phyloP scores from a whole-genome alignment of 1,140 invertebrate genomes.

The Spodoptera litura region DNA sequence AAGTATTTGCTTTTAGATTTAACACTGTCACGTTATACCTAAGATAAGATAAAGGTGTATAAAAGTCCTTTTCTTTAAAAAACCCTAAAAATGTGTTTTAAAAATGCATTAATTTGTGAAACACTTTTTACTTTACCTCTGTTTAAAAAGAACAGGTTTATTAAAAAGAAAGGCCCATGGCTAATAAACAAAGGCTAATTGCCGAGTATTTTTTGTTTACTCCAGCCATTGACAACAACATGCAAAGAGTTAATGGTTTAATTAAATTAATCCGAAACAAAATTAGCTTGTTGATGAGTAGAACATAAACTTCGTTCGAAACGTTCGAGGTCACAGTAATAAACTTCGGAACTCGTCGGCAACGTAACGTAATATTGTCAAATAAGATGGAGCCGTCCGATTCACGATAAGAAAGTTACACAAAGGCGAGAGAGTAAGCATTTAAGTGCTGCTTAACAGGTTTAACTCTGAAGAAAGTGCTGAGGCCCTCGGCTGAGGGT shows the following conservation, averaged over 20 bases:
- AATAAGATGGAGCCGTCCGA: background rate
- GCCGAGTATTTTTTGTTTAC: too few species aligned
- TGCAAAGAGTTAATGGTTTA: too few species aligned
- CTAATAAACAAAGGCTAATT: background rate
- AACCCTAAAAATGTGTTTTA: too few species aligned
- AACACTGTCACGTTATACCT: too few species aligned
- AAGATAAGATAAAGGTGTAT: too few species aligned
- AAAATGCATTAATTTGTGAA: too few species aligned
- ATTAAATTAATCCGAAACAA: background rate
- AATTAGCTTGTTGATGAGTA: too few species aligned
- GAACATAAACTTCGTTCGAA: background rate
- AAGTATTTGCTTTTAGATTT: too few species aligned
- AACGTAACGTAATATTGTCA: constrained; percentile 21
- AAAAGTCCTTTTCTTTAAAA: too few species aligned
- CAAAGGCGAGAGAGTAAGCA: constrained; percentile 5
- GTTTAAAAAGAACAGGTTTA: too few species aligned
- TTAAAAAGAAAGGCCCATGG: background rate
- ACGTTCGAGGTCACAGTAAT: background rate
- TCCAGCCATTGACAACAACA: too few species aligned
- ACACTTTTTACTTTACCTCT: too few species aligned
- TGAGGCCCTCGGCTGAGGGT: background rate
- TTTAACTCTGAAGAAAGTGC: constrained; percentile 9
- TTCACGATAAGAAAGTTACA: constrained; percentile 8
- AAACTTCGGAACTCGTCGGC: background rate
- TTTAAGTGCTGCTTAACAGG: background rate